Evolutionary conservation across 1,140 invertebrate species (phyloP).

Genomic region (Acromyrmex heyeri): DNA sequence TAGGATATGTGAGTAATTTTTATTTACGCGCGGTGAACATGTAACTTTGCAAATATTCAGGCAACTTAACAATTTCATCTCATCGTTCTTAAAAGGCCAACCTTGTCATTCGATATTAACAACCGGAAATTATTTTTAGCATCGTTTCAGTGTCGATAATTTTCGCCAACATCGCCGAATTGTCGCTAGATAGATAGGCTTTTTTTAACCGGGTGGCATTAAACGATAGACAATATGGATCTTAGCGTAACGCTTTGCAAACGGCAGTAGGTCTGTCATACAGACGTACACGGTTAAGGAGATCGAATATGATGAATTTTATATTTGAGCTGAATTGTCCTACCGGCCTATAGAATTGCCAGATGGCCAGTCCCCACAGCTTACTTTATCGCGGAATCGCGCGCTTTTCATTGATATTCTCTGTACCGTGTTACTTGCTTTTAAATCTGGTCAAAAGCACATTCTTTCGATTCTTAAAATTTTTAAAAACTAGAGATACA

Average conservation of each 20-base stretch:
- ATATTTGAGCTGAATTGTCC: slow-evolving; percentile 80
- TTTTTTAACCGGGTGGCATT: slow-evolving; percentile 11
- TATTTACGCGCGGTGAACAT: neutral
- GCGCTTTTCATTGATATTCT: slow-evolving; percentile 37
- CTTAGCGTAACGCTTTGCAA: slow-evolving; percentile 38
- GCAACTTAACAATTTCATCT: neutral
- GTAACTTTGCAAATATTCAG: neutral
- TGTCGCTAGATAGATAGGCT: slow-evolving; percentile 1
- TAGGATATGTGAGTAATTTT: slow-evolving; percentile 24
- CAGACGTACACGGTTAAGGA: slow-evolving; percentile 70
- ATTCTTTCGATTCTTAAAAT: slow-evolving; percentile 10
- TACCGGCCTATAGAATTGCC: slow-evolving; percentile 79
- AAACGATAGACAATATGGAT: neutral
- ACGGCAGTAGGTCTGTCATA: slow-evolving; percentile 68
- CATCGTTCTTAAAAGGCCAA: neutral
- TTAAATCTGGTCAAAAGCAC: neutral
- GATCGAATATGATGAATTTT: slow-evolving; percentile 86
- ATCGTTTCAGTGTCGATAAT: neutral
- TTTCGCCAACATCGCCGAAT: neutral
- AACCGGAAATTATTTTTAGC: neutral
- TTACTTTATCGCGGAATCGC: slow-evolving; percentile 59
- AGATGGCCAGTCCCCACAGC: slow-evolving; percentile 83
- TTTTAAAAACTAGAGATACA: neutral
- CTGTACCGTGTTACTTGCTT: neutral
- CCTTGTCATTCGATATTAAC: neutral